These are phyloP conservation scores for Sarcophaga variegata DNA, from an alignment of 2,888 invertebrate genomes.

Conservation along the genomic window DNA sequence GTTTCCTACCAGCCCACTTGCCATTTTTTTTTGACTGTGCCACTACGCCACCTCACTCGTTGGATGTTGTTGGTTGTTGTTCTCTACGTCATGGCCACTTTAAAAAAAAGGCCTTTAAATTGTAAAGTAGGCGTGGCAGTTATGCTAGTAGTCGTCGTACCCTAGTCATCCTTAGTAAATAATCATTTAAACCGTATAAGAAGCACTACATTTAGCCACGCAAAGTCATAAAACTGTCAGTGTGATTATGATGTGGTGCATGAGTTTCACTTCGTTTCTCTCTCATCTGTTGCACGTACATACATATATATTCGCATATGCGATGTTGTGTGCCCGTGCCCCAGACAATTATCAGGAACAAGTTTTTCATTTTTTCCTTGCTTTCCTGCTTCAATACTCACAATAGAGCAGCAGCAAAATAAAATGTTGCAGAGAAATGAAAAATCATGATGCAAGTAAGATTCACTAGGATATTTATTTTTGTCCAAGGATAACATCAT, in stretches of 20 bases:
- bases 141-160: conserved; percentile 47
- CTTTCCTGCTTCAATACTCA: neutral
- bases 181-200: conserved; percentile 48
- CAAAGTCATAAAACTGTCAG: conserved; percentile 70
- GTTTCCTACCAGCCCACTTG: conserved; percentile 46
- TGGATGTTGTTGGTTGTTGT: too few species aligned
- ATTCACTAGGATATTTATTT: conserved; percentile 57
- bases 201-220: conserved; percentile 68
- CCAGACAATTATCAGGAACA: conserved; percentile 59
- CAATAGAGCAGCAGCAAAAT: neutral
- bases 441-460: conserved; percentile 22
- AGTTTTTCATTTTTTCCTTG: conserved; percentile 24
- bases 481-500: conserved; percentile 60
- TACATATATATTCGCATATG: neutral
- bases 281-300: neutral
- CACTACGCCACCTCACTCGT: conserved; percentile 5
- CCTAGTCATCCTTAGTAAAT: conserved; percentile 38
- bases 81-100: conserved; percentile 49
- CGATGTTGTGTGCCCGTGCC: conserved; percentile 14
- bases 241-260: conserved; percentile 69
- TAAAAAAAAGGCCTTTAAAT: conserved; percentile 57
- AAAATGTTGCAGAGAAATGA: conserved; percentile 13
- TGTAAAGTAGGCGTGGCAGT: conserved; percentile 70
- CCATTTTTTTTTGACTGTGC: neutral
- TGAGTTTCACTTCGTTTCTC: conserved; percentile 22